These are phyloP conservation scores for Mixornis gularis DNA, from an alignment of 2,113 vertebrate species.

Conservation along the genomic window DNA sequence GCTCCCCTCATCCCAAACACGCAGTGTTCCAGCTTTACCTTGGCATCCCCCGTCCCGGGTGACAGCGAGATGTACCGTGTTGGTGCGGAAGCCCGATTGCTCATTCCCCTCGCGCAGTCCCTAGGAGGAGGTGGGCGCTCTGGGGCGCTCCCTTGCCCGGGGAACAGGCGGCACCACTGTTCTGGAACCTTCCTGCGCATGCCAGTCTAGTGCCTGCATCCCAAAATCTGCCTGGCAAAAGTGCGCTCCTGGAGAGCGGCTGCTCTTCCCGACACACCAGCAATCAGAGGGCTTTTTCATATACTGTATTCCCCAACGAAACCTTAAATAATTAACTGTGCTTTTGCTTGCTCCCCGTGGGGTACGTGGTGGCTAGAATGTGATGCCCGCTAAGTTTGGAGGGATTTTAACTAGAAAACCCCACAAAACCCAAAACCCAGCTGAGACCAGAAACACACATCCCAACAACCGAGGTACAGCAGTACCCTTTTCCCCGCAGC, in stretches of 20 bases:
- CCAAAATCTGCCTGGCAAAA: not conserved
- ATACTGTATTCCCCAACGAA: not conserved
- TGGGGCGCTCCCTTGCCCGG: not conserved
- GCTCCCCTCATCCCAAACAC: not conserved
- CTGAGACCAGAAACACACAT: not conserved
- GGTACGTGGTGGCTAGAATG: rapidly evolving
- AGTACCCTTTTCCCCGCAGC: not conserved
- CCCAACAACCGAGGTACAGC: not conserved
- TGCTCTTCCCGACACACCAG: not conserved
- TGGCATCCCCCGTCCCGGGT: not conserved
- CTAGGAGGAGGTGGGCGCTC: not conserved
- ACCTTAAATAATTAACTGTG: not conserved
- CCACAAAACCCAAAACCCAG: not conserved
- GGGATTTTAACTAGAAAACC: not conserved
- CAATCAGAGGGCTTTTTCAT: not conserved
- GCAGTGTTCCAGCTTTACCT: rapidly evolving
- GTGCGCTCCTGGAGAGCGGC: not conserved
- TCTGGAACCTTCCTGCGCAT: constrained; percentile 66
- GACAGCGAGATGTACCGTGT: not conserved
- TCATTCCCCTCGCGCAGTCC: not conserved
- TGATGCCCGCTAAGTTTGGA: not conserved
- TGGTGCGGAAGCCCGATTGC: not conserved
- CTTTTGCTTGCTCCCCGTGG: not conserved
- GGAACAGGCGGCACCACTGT: not conserved
- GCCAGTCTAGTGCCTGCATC: not conserved